Base-by-base conservation (phyloP, 2,888 invertebrate genomes). In the Chrysolina oricalcia region DNA sequence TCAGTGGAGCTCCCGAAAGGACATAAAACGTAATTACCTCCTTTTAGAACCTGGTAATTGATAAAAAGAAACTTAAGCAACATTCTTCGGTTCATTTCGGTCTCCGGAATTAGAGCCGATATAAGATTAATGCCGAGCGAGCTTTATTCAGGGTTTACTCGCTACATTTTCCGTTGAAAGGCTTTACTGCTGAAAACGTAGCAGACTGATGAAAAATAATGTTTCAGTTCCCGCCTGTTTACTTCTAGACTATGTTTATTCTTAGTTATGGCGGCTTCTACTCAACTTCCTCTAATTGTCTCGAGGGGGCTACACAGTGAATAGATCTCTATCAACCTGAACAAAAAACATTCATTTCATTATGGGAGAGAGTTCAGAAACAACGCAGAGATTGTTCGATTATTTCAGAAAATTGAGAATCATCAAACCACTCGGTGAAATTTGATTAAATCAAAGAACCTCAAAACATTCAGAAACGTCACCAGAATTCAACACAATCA, bases 1-100 rank as follows among this genome's bases (percentile, higher is more conserved):
- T 9, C 59, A 59, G 23, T 59, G 23, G 59, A 59, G 59, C 59
- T 59, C n/a, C 23, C 59, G 35, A 35, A 59, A 59, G 59, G 23
- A 35, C 27, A 59, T 59, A 59, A 59, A 59, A 59, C 59, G 59
- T 59, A 35, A 59, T 59, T 59, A 59, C 59, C 59, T 59, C 17
- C 59, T 59, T 59, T 17, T 13, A 59, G 59, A 35, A 59, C 35
- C 59, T 59, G 59, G 23, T 35, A 59, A 59, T 59, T 59, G 59
- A 59, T 59, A 59, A 59, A 59, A 59, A 53, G 53, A 53, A 59
- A 59, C 35, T 35, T 10, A n/a, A 59, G 35, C 35, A 27, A 59
- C 27, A 59, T 59, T 59, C 35, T 35, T 35, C 35, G 17, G 59
- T 59, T 59, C 59, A 35, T 35, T 59, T 35, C 35, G 59, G 59